Evolutionary conservation across 2,797 vertebrate species (phyloP), one percentile per base, ranked within the genome.

Genomic region (Megaceryle alcyon): DNA sequence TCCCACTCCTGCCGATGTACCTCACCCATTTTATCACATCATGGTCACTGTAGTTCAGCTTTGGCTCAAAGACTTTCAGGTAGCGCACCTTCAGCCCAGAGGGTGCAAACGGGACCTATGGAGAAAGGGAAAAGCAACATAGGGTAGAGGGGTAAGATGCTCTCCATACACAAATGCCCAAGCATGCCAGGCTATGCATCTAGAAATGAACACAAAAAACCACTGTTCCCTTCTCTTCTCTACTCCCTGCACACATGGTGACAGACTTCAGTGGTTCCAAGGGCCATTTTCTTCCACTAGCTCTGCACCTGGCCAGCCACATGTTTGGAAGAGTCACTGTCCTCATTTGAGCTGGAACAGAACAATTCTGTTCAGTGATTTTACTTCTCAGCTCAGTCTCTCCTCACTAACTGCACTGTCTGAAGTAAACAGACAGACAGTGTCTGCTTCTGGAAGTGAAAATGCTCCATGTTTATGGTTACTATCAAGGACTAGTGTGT

Each of bases 11-110:
- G 96, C 99, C 99, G 14, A 99, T 99, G 98, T 99, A 99, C 88
- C 99, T 99, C 97, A 99, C 99, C 99, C 99, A 99, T 99, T 99
- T 99, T 96, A 99, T 99, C 97, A 99, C 99, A 35, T 99, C 99
- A 0, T 99, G 99, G 98, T 99, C 99, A 98, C 99, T 99, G 99
- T 99, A 99, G 98, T 99, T 99, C 98, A 99, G 98, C 98, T 99
- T 99, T 96, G 99, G 99, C 98, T 99, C 99, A 93, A 99, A 99
- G 94, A 99, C 99, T 98, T 99, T 99, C 98, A 99, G 98, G 98
- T 99, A 99, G 88, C 99, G 99, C 97, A 99, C 99, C 98, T 99
- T 99, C 95, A 99, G 98, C 84, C 99, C 99, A n/a, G 99, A 99
- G 43, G 99, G 99, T 2, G 99, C 99, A 11, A 99, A 99, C 1